Base-by-base conservation (phyloP, 2,888 invertebrate species). In the Scaptomyza parva region DNA sequence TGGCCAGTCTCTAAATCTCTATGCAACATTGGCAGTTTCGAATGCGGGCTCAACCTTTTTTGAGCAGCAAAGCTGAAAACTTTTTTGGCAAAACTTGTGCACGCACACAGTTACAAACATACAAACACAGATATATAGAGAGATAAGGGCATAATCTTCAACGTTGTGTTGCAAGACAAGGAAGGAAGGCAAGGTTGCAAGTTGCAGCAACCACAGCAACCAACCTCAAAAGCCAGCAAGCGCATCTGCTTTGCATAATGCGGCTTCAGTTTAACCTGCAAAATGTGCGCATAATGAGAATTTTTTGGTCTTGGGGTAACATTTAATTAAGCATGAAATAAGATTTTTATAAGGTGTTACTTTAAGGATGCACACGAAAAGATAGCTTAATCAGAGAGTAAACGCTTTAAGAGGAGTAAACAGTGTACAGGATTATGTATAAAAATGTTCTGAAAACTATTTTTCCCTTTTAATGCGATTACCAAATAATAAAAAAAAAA, bases 241-340 rank as follows among this genome's bases (percentile, higher is more conserved):
- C n/a, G 45, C 45, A 17, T 24, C 72, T 62, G 17, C 65, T 83
- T 76, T 76, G 84, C 84, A 83, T 86, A 86, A 76, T 76, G 63
- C 61, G 74, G 64, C 70, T 60, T 58, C 78, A 68, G 66, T 62
- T 78, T 65, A 67, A 67, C 75, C 67, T 63, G 80, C n/a, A 71
- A 83, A 80, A 80, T 75, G 78, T 72, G 85, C 85, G 81, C 84
- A 71, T 75, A 69, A 77, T 80, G 81, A 72, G 78, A 58, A 40
- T 54, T 58, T 58, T 51, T 39, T 5, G 70, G 76, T 70, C 68
- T 80, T 66, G 70, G 69, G 86, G 83, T 79, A 76, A 66, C 80
- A 82, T 81, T 86, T 81, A 81, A 81, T 81, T 86, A 79, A 64
- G 83, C 76, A 65, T 76, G 64, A 86, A 86, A 83, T 83, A 70